Percentiles rank a stretch among this genome's conserved stretches.
Conservation (phyloP, 2,888 invertebrate genomes). For the Drosophila prolongata region DNA sequence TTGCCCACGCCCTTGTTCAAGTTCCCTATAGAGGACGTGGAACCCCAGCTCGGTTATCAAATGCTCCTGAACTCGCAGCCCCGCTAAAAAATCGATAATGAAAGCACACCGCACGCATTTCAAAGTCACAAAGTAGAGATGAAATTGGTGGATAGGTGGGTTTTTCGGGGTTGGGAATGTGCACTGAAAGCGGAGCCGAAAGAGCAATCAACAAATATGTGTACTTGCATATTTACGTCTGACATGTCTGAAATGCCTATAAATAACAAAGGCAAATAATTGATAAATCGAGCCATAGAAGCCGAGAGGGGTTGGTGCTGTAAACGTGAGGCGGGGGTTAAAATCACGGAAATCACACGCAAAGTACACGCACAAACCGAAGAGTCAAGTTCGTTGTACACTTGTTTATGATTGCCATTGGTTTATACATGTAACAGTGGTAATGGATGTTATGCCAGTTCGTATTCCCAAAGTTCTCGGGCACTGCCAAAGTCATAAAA, state of each 20-base stretch:
- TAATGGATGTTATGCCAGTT: slow-evolving; percentile 56
- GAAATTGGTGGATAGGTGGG: slow-evolving; percentile 1
- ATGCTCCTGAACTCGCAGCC: slow-evolving; percentile 4
- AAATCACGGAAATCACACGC: slow-evolving; percentile 61
- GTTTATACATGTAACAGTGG: slow-evolving; percentile 40
- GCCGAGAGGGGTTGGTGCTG: slow-evolving; percentile 27
- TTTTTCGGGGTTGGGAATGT: slow-evolving; percentile 1
- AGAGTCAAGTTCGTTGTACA: slow-evolving; percentile 45
- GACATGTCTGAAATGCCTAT: slow-evolving; percentile 48
- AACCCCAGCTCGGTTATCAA: slow-evolving; percentile 15
- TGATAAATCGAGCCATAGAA: slow-evolving; percentile 73
- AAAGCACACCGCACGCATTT: slow-evolving; percentile 20
- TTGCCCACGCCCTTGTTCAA: background rate
- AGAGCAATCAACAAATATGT: slow-evolving; percentile 52
- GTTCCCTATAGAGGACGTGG: background rate
- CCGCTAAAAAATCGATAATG: slow-evolving; percentile 28
- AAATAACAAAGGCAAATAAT: slow-evolving; percentile 55
- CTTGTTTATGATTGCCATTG: slow-evolving; percentile 63
- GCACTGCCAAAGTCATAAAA: slow-evolving; percentile 55
- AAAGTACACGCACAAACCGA: slow-evolving; percentile 54
- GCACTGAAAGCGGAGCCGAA: slow-evolving; percentile 46
- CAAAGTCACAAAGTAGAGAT: slow-evolving; percentile 15
- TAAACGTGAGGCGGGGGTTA: background rate
- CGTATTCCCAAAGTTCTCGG: slow-evolving; percentile 29
- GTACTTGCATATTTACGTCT: slow-evolving; percentile 31